Conservation (phyloP, 2,113 vertebrate genomes). For the Sceloporus undulatus region DNA sequence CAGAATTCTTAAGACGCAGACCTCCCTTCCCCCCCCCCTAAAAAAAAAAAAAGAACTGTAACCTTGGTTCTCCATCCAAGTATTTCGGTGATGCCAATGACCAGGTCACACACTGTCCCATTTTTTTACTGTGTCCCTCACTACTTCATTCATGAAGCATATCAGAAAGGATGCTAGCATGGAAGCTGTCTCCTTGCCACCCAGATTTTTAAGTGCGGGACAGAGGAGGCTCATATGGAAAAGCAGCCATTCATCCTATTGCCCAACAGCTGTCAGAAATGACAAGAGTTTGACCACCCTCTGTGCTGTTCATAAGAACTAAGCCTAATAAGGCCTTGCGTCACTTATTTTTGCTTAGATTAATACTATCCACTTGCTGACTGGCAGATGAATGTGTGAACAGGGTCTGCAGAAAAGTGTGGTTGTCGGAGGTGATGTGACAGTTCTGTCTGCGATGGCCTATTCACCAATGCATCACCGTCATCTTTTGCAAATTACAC, state of each 20-base stretch:
- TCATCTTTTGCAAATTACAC: not conserved
- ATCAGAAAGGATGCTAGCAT: not conserved
- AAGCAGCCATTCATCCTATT: not conserved
- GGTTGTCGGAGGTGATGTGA: not conserved
- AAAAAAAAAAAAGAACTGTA: rapidly evolving
- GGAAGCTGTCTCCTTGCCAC: not conserved
- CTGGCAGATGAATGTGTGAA: not conserved
- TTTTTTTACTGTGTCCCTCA: not conserved
- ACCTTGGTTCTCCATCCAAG: not conserved
- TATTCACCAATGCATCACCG: not conserved
- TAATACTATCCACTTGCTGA: not conserved
- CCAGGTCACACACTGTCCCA: too few species aligned
- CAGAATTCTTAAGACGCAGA: not conserved
- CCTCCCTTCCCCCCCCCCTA: not conserved
- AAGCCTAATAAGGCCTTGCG: not conserved
- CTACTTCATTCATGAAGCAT: not conserved
- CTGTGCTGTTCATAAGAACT: not conserved
- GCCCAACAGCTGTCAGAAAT: not conserved
- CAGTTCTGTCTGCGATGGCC: not conserved
- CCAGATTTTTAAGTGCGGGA: not conserved
- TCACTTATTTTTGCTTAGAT: not conserved
- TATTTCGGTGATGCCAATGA: not conserved
- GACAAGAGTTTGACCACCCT: not conserved
- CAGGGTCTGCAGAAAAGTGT: not conserved
- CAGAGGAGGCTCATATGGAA: not conserved